Percentiles rank a stretch among this genome's conserved stretches.
Conservation (phyloP, 2,797 vertebrate genomes). For the Toxotes lorentzi region DNA sequence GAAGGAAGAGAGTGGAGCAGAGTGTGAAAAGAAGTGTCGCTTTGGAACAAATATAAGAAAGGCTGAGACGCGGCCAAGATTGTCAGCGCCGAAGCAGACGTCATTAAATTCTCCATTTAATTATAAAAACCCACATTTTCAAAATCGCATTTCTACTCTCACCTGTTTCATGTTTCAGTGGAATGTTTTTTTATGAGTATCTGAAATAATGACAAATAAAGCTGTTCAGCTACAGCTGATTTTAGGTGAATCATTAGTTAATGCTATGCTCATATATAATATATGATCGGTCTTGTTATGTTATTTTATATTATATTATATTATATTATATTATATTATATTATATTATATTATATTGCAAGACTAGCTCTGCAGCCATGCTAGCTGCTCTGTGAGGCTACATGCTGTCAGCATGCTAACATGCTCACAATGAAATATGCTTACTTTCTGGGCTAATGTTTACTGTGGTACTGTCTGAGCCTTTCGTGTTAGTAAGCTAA, state of each 20-base stretch:
- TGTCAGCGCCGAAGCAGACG: neutral
- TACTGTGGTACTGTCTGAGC: too few relatives aligned
- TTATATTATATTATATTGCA: too few relatives aligned
- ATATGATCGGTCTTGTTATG: too few relatives aligned
- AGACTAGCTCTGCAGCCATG: too few relatives aligned
- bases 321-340: too few relatives aligned
- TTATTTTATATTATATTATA: too few relatives aligned
- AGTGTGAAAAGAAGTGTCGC: slow-evolving; percentile 22
- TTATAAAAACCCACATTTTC: neutral
- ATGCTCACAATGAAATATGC: too few relatives aligned
- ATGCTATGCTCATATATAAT: too few relatives aligned
- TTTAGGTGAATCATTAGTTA: neutral
- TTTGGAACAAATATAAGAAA: slow-evolving; percentile 1
- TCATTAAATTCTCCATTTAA: neutral
- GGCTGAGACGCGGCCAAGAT: slow-evolving; percentile 24
- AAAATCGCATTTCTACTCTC: neutral
- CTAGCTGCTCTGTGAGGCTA: too few relatives aligned
- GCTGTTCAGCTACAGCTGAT: neutral
- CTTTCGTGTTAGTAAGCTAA: too few relatives aligned
- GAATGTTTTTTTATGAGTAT: neutral
- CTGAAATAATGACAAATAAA: neutral
- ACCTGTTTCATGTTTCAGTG: neutral
- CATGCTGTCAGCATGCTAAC: too few relatives aligned
- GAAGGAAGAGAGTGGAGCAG: slow-evolving; percentile 7
- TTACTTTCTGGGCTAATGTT: too few relatives aligned